phyloP scores from a whole-genome alignment of 2,797 vertebrate species.

The Ciconia nigra region DNA sequence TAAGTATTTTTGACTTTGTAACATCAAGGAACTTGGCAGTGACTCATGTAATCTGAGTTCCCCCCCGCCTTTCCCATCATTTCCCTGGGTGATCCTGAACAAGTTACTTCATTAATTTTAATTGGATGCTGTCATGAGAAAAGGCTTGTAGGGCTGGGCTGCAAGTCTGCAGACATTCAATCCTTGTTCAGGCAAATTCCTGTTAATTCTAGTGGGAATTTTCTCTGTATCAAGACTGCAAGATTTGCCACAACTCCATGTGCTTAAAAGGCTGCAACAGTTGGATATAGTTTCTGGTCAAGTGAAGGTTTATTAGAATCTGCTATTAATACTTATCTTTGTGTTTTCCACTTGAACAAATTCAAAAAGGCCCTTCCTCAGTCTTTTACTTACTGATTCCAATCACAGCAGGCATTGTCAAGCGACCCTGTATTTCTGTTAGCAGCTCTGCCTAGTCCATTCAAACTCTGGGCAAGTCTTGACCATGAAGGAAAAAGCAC shows the following conservation, averaged over 20 bases:
- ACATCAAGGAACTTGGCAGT: neutral
- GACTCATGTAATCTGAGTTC: neutral
- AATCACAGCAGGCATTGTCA: neutral
- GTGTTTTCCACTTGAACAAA: neutral
- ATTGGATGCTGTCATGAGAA: constrained; percentile 15
- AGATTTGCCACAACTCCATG: neutral
- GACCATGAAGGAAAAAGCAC: neutral
- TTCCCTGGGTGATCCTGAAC: constrained; percentile 5
- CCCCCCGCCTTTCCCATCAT: neutral
- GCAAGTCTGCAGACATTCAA: neutral
- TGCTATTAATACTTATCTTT: neutral
- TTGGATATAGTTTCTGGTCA: neutral
- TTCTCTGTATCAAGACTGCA: neutral
- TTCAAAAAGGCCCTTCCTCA: neutral
- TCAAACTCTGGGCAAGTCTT: neutral
- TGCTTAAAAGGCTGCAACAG: neutral
- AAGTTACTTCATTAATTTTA: constrained; percentile 43
- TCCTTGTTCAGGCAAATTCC: neutral
- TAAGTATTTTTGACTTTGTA: neutral
- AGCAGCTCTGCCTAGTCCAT: neutral
- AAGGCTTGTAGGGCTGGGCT: neutral
- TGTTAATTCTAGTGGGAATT: neutral
- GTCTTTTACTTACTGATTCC: neutral
- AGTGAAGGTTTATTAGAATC: neutral
- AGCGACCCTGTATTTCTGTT: neutral